Evolutionary conservation across 1,140 invertebrate genomes (phyloP), one percentile per base, ranked within the genome.

Genomic region (Druon quercuslanigerum): DNA sequence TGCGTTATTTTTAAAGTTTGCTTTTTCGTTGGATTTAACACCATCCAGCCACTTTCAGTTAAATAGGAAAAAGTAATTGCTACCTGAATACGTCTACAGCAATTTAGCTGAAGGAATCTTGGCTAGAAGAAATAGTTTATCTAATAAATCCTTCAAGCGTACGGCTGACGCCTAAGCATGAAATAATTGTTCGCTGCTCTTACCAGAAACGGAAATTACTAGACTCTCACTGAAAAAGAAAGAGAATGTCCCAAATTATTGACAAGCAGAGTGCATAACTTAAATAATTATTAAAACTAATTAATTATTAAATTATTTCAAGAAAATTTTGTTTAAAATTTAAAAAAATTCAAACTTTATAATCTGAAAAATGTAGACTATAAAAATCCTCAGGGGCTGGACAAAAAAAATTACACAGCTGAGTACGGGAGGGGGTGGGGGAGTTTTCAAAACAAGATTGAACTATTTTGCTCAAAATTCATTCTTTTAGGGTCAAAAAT

Each of bases 81-180:
- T 14, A 33, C 33, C 25, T 33, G 20, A 12, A 14, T 66, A 66
- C 33, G 40, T 66, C 8, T 66, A 40, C 60, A 16, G 60, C 60
- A 46, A 66, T 66, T 66, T 33, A 66, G 33, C 40, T 66, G 25
- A 40, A 40, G 60, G 60, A 66, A 66, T 66, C 60, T 66, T 66
- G 60, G 33, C 60, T 40, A 66, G 25, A 66, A 66, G 60, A 66
- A 66, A 66, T 16, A 20, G 60, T 66, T 66, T n/a, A 40, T 66
- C 60, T 66, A 66, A 66, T 66, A 66, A 66, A 66, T 66, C 60
- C 40, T 66, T 66, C 60, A 66, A 66, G 60, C 60, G 33, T 66
- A 14, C 25, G 25, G 60, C 60, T 66, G 60, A 66, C 60, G 60
- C 60, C 40, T 66, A 66, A 66, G 33, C 60, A 33, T n/a, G 33